Evolutionary conservation across 92 coral and sea anemone genomes (phyloP).

Genomic region (Parazoanthus swiftii): DNA sequence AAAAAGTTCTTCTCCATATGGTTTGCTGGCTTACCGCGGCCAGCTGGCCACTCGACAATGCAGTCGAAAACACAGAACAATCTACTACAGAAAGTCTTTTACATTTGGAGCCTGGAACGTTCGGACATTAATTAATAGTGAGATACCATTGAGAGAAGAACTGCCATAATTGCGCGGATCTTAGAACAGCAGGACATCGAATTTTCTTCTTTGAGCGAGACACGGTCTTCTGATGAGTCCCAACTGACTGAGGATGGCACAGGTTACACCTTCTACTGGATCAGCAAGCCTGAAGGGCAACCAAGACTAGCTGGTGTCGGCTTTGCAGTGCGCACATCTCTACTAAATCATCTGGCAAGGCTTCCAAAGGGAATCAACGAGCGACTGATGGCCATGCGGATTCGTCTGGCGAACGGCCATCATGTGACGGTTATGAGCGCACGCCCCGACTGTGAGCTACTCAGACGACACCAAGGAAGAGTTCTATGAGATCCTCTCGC

Average conservation of each 20-base stretch:
- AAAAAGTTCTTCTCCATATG: neutral
- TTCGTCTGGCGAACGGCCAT: conserved; percentile 11
- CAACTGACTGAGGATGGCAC: conserved; percentile 20
- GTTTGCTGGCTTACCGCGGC: conserved; percentile 20
- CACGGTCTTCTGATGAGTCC: conserved; percentile 29
- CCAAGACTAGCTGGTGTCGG: conserved; percentile 11
- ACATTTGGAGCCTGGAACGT: conserved; percentile 35
- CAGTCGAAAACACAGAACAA: conserved; percentile 20
- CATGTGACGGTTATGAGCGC: conserved; percentile 11
- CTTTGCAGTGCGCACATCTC: conserved; percentile 10
- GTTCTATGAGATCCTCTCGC: conserved; percentile 3
- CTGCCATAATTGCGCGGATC: conserved; percentile 1
- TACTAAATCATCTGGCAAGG: conserved; percentile 6
- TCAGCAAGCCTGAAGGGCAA: neutral
- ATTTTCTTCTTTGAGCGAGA: conserved; percentile 29
- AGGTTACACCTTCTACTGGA: conserved; percentile 31
- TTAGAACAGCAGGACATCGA: conserved; percentile 5
- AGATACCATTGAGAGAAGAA: conserved; percentile 2
- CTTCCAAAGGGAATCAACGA: conserved; percentile 17
- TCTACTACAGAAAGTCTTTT: neutral
- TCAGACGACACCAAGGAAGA: conserved; percentile 29
- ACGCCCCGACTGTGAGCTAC: conserved; percentile 12
- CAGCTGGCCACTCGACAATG: conserved; percentile 9
- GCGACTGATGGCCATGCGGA: conserved; percentile 12
- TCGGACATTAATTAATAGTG: neutral